phyloP scores from a whole-genome alignment of 2,797 vertebrate genomes.

The Aphelocoma californica region DNA sequence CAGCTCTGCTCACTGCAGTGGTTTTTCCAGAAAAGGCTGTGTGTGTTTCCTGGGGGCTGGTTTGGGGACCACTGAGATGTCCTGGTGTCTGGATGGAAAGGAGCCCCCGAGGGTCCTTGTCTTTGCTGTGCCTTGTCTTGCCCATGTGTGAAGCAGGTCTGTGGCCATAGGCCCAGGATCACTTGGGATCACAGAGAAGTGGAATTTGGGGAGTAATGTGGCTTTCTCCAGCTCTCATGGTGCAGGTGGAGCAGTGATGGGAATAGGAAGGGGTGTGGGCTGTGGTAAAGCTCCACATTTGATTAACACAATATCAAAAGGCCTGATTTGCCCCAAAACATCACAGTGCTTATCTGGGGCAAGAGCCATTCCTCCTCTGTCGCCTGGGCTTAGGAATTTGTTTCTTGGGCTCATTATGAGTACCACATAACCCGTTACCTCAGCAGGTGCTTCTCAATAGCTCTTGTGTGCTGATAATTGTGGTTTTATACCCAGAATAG shows the following conservation, averaged over 20 bases:
- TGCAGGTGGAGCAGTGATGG: neutral
- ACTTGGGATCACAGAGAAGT: neutral
- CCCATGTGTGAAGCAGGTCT: rapidly evolving
- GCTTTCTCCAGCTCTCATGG: rapidly evolving
- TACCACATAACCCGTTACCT: neutral
- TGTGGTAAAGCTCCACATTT: neutral
- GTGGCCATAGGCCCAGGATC: rapidly evolving
- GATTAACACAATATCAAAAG: neutral
- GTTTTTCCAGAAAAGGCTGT: neutral
- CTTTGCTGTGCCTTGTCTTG: neutral
- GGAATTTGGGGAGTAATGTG: neutral
- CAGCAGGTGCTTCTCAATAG: neutral
- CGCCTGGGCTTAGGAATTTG: neutral
- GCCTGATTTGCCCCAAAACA: neutral
- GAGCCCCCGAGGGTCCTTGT: neutral
- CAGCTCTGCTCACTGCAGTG: neutral
- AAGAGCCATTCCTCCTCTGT: neutral
- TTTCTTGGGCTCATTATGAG: neutral
- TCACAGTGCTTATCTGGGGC: neutral
- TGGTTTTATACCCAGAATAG: neutral
- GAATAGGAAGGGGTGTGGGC: neutral
- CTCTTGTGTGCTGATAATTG: neutral
- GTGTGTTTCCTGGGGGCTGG: neutral
- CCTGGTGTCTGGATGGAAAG: neutral
- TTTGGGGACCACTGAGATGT: neutral